These are phyloP conservation scores for Rhingia campestris DNA, from an alignment of 2,888 invertebrate species.

Conservation along the genomic window DNA sequence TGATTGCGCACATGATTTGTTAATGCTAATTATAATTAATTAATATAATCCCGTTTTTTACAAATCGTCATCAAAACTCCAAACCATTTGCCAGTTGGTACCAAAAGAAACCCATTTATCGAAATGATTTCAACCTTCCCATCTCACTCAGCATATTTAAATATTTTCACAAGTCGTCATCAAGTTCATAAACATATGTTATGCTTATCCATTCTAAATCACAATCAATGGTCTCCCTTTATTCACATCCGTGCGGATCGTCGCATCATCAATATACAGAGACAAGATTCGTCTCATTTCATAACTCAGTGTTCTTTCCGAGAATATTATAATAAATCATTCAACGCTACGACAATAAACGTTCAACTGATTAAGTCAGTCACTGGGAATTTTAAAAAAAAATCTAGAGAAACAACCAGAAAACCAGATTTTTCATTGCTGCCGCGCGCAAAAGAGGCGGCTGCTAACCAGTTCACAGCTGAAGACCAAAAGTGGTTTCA, in stretches of 20 bases:
- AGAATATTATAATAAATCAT: constrained; percentile 71
- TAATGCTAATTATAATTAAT: too few relatives aligned
- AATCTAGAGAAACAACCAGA: constrained; percentile 36
- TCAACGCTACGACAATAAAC: constrained; percentile 59
- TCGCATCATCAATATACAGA: constrained; percentile 46
- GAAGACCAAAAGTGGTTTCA: constrained; percentile 69
- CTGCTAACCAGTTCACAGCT: constrained; percentile 66
- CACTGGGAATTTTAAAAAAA: constrained; percentile 49
- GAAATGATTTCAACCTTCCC: neutral
- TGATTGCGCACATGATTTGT: too few relatives aligned
- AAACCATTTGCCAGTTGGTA: too few relatives aligned
- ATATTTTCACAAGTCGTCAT: neutral
- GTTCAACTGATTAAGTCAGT: constrained; percentile 65
- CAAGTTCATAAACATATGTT: neutral
- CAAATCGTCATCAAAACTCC: too few relatives aligned
- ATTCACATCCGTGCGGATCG: constrained; percentile 28
- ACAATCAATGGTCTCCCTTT: constrained; percentile 34
- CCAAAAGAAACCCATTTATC: too few relatives aligned
- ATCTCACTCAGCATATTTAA: neutral
- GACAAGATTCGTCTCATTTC: constrained; percentile 42
- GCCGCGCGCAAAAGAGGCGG: constrained; percentile 42
- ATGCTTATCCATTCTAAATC: constrained; percentile 5
- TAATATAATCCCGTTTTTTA: too few relatives aligned
- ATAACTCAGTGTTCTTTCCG: constrained; percentile 65
- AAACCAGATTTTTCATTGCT: constrained; percentile 72